Base-by-base conservation (phyloP, 1,140 invertebrate species). In the Leptopilina clavipes region DNA sequence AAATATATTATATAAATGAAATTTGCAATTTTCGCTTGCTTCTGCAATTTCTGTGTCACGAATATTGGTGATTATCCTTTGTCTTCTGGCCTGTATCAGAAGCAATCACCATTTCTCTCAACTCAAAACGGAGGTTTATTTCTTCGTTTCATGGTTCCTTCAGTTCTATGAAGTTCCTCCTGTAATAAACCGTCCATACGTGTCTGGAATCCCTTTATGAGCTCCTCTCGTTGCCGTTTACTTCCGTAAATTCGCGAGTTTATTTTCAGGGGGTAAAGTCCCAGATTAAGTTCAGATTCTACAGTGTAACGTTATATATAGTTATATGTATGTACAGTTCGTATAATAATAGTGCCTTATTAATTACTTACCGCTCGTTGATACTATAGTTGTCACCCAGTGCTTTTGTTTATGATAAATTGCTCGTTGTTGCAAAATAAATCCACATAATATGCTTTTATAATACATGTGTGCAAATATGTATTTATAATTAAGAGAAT, bases 171-270 rank as follows among this genome's bases (percentile, higher is more conserved):
- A 31, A 65, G 59, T 65, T 65, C 22, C 59, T 65, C 11, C 25
- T n/a, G 59, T 65, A 65, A 65, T 65, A 65, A 65, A 65, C 59
- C 59, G 59, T 65, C 59, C 59, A 65, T 65, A 65, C 59, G 59
- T 65, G 59, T 37, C 59, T 65, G 59, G 59, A 65, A 65, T 59
- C 56, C 59, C 59, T 65, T 37, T 65, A 65, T 31, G 59, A 65
- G 22, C 59, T 65, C 12, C 1, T 31, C 1, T 31, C 1, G 12
- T 12, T 31, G 22, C 59, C 59, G 12, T 65, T n/a, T 31, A 31
- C 25, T 65, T 31, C 59, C 59, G 59, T 37, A 37, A 65, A 65
- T 65, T 65, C 59, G 14, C 59, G 12, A 31, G 59, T 65, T 65
- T 65, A 65, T 65, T 31, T 31, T 25, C 59, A n/a, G 59, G 5